A percentile compares a stretch with the other conserved stretches of the same genome.
Conservation (phyloP, 2,888 invertebrate species). For the Timandra comae region DNA sequence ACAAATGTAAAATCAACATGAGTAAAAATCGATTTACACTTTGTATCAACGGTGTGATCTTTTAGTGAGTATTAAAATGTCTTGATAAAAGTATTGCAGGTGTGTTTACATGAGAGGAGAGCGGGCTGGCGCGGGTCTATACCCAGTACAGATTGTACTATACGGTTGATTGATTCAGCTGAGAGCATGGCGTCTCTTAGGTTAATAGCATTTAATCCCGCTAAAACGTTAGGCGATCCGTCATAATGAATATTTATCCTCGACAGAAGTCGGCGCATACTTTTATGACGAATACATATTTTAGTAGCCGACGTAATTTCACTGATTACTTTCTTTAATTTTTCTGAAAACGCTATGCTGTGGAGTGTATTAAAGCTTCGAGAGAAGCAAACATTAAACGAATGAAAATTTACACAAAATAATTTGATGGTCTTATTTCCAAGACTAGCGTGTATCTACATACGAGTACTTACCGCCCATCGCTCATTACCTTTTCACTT, state of each 20-base stretch:
- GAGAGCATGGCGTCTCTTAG: slow-evolving; percentile 50
- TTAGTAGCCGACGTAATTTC: slow-evolving; percentile 71
- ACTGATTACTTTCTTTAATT: slow-evolving; percentile 76
- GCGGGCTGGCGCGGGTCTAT: too few species aligned
- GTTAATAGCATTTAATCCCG: slow-evolving; percentile 72
- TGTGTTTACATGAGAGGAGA: too few species aligned
- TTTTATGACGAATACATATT: slow-evolving; percentile 76
- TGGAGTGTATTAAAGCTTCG: slow-evolving; percentile 61
- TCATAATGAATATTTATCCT: slow-evolving; percentile 75
- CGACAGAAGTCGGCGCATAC: slow-evolving; percentile 68
- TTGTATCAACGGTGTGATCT: too few species aligned
- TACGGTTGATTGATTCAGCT: slow-evolving; percentile 58
- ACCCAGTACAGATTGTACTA: too few species aligned
- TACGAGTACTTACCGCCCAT: too few species aligned
- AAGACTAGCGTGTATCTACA: slow-evolving; percentile 1
- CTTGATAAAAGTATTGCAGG: too few species aligned
- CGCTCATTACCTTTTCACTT: slow-evolving; percentile 9
- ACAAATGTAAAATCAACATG: too few species aligned
- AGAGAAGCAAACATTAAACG: slow-evolving; percentile 53
- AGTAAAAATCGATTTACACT: too few species aligned
- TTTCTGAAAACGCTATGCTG: slow-evolving; percentile 56
- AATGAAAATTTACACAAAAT: slow-evolving; percentile 50
- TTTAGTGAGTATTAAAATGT: too few species aligned
- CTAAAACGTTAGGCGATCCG: slow-evolving; percentile 72
- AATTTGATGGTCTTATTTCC: slow-evolving; percentile 23